Evolutionary conservation across 2,888 invertebrate species (phyloP).

Genomic region (Agriopis aurantiaria): DNA sequence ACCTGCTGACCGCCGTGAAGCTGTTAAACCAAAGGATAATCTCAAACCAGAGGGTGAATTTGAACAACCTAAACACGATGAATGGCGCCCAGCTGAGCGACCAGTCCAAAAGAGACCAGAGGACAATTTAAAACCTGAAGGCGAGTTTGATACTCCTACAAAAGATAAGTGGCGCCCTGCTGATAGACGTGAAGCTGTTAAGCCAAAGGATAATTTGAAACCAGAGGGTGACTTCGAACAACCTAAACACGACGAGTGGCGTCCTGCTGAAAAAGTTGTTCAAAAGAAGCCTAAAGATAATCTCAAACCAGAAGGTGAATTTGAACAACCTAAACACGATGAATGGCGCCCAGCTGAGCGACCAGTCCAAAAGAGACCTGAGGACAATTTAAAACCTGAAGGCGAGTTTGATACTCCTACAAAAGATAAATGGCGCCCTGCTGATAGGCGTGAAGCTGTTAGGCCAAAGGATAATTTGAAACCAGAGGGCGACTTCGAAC

Average conservation of each 20-base stretch:
- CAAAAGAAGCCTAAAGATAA: constrained; percentile 21
- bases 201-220: constrained; percentile 59
- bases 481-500: constrained; percentile 87
- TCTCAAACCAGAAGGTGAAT: constrained; percentile 65
- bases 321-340: constrained; percentile 75
- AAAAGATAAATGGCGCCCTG: constrained; percentile 65
- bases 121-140: constrained; percentile 78
- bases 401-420: constrained; percentile 78
- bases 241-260: constrained; percentile 63
- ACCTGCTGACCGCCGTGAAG: constrained; percentile 50
- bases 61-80: constrained; percentile 70
- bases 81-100: constrained; percentile 70
- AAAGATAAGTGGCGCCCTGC: constrained; percentile 13
- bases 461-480: constrained; percentile 83
- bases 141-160: constrained; percentile 6
- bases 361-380: constrained; percentile 50
- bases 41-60: constrained; percentile 88
- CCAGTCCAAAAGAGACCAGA: constrained; percentile 56
- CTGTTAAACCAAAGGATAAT: constrained; percentile 82
- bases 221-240: constrained; percentile 85
- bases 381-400: constrained; percentile 75
- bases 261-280: constrained; percentile 49
- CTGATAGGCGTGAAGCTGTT: constrained; percentile 48
- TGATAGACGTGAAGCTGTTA: background rate
- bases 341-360: constrained; percentile 72